Conservation (phyloP, 2,888 invertebrate genomes). For the Lithosia quadra region DNA sequence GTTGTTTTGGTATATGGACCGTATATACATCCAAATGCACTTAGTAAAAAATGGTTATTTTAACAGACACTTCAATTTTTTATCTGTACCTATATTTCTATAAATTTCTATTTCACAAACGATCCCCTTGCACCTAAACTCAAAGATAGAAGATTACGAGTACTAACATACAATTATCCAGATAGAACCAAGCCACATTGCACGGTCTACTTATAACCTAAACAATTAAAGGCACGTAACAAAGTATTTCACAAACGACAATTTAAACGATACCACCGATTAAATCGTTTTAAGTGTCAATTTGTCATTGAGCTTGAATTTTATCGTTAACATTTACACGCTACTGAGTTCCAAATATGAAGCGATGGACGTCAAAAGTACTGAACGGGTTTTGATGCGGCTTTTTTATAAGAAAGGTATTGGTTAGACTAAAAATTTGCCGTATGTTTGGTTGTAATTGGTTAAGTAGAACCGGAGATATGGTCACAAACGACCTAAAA, state of each 20-base stretch:
- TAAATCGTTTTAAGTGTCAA: constrained; percentile 20
- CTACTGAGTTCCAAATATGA: background rate
- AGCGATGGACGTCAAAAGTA: no score
- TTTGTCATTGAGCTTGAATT: constrained; percentile 16
- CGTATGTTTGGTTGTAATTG: no score
- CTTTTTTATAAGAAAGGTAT: no score
- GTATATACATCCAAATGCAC: no score
- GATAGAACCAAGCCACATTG: constrained; percentile 34
- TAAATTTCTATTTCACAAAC: constrained; percentile 17
- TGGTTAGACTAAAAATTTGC: no score
- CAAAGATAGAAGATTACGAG: constrained; percentile 20
- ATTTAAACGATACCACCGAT: constrained; percentile 33
- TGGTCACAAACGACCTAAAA: no score
- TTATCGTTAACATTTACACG: background rate
- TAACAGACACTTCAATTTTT: no score
- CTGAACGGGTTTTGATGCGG: no score
- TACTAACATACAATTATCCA: constrained; percentile 27
- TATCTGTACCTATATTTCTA: no score
- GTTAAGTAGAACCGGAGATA: no score
- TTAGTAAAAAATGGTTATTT: no score
- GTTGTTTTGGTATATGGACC: no score
- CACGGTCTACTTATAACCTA: constrained; percentile 60
- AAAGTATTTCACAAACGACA: constrained; percentile 37
- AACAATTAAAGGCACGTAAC: constrained; percentile 55
- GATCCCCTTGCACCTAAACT: constrained; percentile 21